Evolutionary conservation across 1,140 invertebrate species (phyloP).

Genomic region (Bilobella aurantiaca): DNA sequence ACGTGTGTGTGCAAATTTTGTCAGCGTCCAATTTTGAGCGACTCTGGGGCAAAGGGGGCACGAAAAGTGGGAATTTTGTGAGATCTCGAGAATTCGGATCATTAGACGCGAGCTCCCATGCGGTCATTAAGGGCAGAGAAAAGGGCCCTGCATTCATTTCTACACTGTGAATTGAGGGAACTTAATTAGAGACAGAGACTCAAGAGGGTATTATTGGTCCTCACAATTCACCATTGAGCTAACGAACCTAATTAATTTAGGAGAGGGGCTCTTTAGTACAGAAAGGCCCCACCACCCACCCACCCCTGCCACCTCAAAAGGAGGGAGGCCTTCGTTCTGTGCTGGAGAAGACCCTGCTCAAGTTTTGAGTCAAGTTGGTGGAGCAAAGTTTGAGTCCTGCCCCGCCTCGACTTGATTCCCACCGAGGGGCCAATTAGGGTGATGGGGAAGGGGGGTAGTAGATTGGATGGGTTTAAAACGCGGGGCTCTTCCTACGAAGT

Average conservation of each 20-base stretch:
- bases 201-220: slow-evolving; percentile 1
- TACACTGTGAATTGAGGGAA: not conserved
- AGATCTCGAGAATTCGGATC: not conserved
- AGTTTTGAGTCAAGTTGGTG: not conserved
- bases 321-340: not conserved
- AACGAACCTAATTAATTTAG: slow-evolving; percentile 13
- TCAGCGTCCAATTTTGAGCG: too few species aligned
- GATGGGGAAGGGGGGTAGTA: not conserved
- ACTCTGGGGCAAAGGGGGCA: not conserved
- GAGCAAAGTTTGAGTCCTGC: too few species aligned
- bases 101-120: not conserved
- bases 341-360: not conserved
- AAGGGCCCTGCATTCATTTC: not conserved
- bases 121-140: not conserved
- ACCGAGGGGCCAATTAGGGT: not conserved
- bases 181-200: slow-evolving; percentile 1
- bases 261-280: not conserved
- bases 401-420: too few species aligned
- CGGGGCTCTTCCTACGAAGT: not conserved
- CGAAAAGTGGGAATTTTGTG: not conserved
- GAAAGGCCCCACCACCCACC: not conserved
- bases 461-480: not conserved
- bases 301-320: not conserved
- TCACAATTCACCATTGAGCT: not conserved
- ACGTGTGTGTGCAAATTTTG: too few species aligned